Conservation (phyloP, 2,888 invertebrate species). For the Poecilus cupreus region DNA sequence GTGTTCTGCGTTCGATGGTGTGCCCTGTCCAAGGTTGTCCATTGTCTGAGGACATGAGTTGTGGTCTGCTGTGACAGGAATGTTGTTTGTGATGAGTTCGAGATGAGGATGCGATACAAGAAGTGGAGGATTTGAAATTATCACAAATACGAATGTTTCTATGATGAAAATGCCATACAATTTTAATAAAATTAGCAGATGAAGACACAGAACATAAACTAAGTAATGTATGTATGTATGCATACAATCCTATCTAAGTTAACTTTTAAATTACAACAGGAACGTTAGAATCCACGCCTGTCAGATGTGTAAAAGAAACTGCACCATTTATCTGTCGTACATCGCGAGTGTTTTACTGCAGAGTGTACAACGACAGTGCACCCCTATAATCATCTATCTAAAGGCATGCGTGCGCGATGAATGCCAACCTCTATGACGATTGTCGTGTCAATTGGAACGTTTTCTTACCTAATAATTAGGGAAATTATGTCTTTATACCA, state of each 20-base stretch:
- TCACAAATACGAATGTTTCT: too few species aligned
- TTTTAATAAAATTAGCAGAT: constrained; percentile 1
- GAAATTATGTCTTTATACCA: constrained; percentile 47
- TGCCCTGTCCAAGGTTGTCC: constrained; percentile 47
- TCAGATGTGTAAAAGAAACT: neutral
- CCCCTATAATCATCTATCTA: constrained; percentile 45
- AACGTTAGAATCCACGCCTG: constrained; percentile 27
- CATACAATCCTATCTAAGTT: too few species aligned
- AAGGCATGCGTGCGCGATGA: constrained; percentile 29
- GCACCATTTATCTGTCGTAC: neutral
- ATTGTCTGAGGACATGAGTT: constrained; percentile 44
- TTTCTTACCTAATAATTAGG: constrained; percentile 43
- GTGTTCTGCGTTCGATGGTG: neutral
- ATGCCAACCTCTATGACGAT: constrained; percentile 12
- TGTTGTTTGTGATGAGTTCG: constrained; percentile 14
- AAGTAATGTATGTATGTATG: constrained; percentile 23
- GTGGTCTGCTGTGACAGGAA: constrained; percentile 33
- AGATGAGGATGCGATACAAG: neutral
- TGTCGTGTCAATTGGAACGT: constrained; percentile 42
- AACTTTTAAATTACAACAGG: neutral
- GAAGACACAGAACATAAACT: constrained; percentile 12
- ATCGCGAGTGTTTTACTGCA: constrained; percentile 33
- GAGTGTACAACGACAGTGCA: constrained; percentile 26
- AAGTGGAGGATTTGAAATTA: neutral
- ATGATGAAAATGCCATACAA: too few species aligned